Conservation (phyloP, 2,113 vertebrate species). For the Cisticola juncidis region DNA sequence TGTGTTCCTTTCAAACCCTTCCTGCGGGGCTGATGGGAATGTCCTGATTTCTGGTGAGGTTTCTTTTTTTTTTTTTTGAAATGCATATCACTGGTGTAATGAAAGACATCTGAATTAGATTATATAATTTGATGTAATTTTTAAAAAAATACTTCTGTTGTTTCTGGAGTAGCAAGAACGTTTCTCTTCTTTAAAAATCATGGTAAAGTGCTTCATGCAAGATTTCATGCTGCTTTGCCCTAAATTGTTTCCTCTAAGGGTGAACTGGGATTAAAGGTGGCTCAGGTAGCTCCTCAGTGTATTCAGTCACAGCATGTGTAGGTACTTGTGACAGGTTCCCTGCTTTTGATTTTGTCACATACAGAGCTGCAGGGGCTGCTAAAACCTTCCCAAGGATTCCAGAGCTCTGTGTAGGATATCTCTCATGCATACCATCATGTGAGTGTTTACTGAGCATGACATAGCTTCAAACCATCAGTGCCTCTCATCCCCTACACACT, state of each 20-base stretch:
- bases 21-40: background rate
- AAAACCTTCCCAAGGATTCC: background rate
- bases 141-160: background rate
- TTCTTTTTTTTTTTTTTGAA: background rate
- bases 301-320: background rate
- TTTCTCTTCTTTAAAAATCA: background rate
- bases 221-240: background rate
- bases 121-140: background rate
- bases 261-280: background rate
- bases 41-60: background rate
- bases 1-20: background rate
- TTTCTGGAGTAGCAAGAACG: background rate
- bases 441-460: conserved; percentile 57
- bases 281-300: background rate
- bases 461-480: conserved; percentile 29
- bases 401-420: conserved; percentile 1
- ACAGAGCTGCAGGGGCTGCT: background rate
- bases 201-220: background rate
- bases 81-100: background rate
- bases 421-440: conserved; percentile 1
- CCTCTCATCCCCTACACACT: conserved; percentile 35
- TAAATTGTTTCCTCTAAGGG: background rate
- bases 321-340: background rate
- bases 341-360: background rate
- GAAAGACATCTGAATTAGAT: background rate